Conservation (phyloP, 2,888 invertebrate species). For the Omphaloscelis lunosa region DNA sequence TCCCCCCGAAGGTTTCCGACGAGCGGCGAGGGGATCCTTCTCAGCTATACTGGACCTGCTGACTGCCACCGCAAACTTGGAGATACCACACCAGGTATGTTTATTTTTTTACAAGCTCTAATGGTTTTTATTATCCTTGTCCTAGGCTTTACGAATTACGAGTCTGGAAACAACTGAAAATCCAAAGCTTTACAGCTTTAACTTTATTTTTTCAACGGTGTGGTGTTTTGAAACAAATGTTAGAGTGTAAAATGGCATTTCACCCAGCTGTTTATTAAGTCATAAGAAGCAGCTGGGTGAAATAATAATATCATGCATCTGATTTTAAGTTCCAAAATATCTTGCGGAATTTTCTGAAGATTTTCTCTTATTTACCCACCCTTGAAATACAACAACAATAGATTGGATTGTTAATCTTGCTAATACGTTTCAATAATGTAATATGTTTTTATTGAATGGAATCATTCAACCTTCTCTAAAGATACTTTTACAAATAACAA, state of each 20-base stretch:
- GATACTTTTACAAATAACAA: slow-evolving; percentile 16
- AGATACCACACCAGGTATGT: slow-evolving; percentile 91
- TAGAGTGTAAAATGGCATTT: too few species aligned
- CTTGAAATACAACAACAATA: neutral
- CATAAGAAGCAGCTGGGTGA: too few species aligned
- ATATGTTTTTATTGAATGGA: slow-evolving; percentile 2
- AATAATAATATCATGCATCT: too few species aligned
- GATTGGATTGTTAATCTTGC: slow-evolving; percentile 27
- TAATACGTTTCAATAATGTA: slow-evolving; percentile 8
- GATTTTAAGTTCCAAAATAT: neutral
- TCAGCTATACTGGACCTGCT: slow-evolving; percentile 96
- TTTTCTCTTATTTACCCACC: neutral
- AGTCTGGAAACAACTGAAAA: too few species aligned
- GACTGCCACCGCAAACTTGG: slow-evolving; percentile 93
- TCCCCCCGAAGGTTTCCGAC: slow-evolving; percentile 94
- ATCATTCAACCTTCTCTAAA: slow-evolving; percentile 21
- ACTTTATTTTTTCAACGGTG: too few species aligned
- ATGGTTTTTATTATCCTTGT: neutral
- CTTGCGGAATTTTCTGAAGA: neutral
- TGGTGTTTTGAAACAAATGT: too few species aligned
- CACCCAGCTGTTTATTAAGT: too few species aligned
- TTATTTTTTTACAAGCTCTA: too few species aligned
- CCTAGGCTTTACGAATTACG: neutral
- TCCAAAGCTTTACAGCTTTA: too few species aligned
- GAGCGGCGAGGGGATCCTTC: slow-evolving; percentile 95